These are phyloP conservation scores for Lutraria rhynchaena DNA, from an alignment of 1,140 invertebrate species.

Conservation along the genomic window DNA sequence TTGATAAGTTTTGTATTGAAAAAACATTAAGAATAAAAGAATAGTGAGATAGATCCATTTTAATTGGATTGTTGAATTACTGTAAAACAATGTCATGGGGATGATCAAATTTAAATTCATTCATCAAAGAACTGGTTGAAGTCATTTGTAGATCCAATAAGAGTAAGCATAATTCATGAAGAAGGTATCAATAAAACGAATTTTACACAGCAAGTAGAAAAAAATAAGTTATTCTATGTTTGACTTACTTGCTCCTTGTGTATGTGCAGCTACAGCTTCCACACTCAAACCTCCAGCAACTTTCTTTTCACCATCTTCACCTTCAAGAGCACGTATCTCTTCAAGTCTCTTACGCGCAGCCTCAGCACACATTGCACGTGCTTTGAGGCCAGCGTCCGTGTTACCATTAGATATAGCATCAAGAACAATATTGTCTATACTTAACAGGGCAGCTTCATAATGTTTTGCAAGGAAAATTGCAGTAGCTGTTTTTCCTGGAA, in stretches of 20 bases:
- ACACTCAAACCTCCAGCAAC: slow-evolving; percentile 78
- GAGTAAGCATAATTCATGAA: too few relatives aligned
- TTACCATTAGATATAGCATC: slow-evolving; percentile 81
- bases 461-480: slow-evolving; percentile 79
- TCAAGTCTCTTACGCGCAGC: slow-evolving; percentile 78
- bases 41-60: too few relatives aligned
- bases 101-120: too few relatives aligned
- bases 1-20: too few relatives aligned
- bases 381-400: slow-evolving; percentile 76
- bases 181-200: too few relatives aligned
- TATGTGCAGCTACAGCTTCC: slow-evolving; percentile 81
- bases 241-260: slow-evolving; percentile 73
- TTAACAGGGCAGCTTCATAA: slow-evolving; percentile 81
- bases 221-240: background rate
- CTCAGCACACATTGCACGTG: slow-evolving; percentile 80
- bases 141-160: too few relatives aligned
- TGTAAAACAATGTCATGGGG: too few relatives aligned
- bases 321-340: slow-evolving; percentile 74
- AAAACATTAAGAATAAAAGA: too few relatives aligned
- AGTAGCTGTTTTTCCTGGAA: slow-evolving; percentile 78
- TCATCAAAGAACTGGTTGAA: too few relatives aligned
- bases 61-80: too few relatives aligned
- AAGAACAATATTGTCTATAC: slow-evolving; percentile 79
- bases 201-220: too few relatives aligned
- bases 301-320: slow-evolving; percentile 76